These are phyloP conservation scores for Aleadryas rufinucha DNA, from an alignment of 2,113 vertebrate genomes.

Conservation along the genomic window DNA sequence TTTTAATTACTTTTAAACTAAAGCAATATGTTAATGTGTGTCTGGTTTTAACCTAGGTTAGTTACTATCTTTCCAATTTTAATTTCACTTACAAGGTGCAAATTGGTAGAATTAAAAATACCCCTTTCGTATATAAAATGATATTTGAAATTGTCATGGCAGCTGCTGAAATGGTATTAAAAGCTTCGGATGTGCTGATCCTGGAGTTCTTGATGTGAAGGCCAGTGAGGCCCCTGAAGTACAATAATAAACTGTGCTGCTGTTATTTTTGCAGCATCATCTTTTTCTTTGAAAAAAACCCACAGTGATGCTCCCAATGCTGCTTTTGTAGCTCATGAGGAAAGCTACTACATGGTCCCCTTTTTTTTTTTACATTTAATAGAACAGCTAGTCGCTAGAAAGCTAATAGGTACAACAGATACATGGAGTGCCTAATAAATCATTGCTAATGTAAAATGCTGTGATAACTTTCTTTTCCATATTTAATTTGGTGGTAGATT, in stretches of 20 bases:
- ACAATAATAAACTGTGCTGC: neutral
- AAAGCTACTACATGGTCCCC: neutral
- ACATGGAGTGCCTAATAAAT: neutral
- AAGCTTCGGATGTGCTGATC: constrained; percentile 35
- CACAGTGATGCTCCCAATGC: rapidly evolving
- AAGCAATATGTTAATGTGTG: constrained; percentile 13
- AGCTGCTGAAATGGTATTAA: constrained; percentile 44
- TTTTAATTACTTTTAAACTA: constrained; percentile 34
- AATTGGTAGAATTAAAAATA: constrained; percentile 56
- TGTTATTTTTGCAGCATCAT: neutral
- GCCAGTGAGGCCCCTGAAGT: neutral
- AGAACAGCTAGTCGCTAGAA: neutral
- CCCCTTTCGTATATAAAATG: constrained; percentile 35
- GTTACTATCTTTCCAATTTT: constrained; percentile 43
- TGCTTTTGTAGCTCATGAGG: neutral
- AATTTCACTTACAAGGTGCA: constrained; percentile 31
- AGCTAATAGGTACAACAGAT: neutral
- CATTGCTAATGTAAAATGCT: neutral
- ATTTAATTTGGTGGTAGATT: neutral
- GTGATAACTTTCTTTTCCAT: neutral
- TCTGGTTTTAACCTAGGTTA: constrained; percentile 30
- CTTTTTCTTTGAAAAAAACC: neutral
- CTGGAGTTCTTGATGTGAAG: constrained; percentile 1
- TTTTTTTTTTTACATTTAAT: neutral
- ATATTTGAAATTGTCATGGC: constrained; percentile 46